Percentiles rank a stretch among this genome's conserved stretches.
These are phyloP conservation scores for Thymelicus lineola DNA, from an alignment of 2,888 invertebrate species.

Conservation along the genomic window DNA sequence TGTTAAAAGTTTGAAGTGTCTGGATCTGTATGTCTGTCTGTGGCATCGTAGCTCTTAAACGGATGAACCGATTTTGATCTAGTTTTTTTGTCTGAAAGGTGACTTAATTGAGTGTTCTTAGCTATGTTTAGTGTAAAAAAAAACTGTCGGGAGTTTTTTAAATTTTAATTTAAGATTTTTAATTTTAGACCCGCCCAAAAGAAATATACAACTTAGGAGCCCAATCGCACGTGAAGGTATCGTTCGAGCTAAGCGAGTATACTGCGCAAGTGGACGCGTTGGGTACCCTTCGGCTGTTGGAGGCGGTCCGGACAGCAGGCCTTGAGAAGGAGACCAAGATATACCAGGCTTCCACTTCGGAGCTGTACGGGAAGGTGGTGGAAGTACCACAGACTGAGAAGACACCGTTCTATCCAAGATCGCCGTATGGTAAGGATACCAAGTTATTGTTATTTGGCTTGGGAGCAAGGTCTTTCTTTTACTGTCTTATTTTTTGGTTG, in stretches of 20 bases:
- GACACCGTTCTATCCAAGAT: constrained; percentile 98
- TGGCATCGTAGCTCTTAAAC: too few relatives aligned
- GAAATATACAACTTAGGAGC: constrained; percentile 99
- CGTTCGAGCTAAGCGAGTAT: constrained; percentile 99
- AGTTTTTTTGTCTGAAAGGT: too few relatives aligned
- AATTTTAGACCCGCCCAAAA: constrained; percentile 87
- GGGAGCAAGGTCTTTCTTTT: too few relatives aligned
- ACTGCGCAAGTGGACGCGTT: constrained; percentile 99
- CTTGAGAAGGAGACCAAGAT: constrained; percentile 92
- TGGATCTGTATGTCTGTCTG: too few relatives aligned
- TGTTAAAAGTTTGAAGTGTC: too few relatives aligned
- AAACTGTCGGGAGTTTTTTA: too few relatives aligned
- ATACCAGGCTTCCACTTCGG: constrained; percentile 98
- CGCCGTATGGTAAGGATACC: constrained; percentile 94
- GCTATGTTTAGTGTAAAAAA: too few relatives aligned
- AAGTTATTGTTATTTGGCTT: background rate
- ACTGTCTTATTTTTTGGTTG: too few relatives aligned
- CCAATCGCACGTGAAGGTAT: constrained; percentile 99
- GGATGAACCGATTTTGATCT: too few relatives aligned
- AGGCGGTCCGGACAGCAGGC: constrained; percentile 96
- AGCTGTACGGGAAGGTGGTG: constrained; percentile 96
- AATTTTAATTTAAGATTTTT: too few relatives aligned
- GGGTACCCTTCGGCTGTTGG: constrained; percentile 95
- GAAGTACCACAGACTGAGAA: constrained; percentile 97
- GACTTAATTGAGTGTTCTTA: too few relatives aligned